phyloP scores from a whole-genome alignment of 2,113 vertebrate genomes.

The Mustela lutreola region DNA sequence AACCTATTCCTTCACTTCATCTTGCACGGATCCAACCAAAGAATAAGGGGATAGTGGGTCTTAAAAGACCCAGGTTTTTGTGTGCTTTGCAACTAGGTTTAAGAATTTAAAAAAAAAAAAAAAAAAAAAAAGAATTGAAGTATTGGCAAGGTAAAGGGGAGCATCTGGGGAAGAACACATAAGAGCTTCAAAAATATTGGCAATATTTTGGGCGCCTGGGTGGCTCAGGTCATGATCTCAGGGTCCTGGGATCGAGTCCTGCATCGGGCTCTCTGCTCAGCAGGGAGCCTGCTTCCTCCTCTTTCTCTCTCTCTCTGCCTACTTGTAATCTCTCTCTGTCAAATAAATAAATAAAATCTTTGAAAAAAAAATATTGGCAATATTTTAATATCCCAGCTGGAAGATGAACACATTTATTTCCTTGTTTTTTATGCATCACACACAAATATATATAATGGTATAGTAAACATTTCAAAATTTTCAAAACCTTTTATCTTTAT shows the following conservation, averaged over 20 bases:
- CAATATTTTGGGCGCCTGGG: background rate
- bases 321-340: no score
- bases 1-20: slow-evolving; percentile 44
- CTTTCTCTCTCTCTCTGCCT: no score
- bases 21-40: slow-evolving; percentile 4
- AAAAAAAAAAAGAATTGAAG: background rate
- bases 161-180: background rate
- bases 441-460: background rate
- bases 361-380: background rate
- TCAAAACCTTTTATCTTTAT: background rate
- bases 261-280: no score
- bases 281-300: no score
- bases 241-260: no score
- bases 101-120: background rate
- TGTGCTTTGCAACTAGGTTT: slow-evolving; percentile 9
- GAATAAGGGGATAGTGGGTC: background rate
- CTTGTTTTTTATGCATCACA: slow-evolving; percentile 8
- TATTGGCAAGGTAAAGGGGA: background rate
- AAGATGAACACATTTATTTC: background rate
- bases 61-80: background rate
- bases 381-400: background rate
- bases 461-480: slow-evolving; percentile 33
- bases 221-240: no score
- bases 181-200: background rate
- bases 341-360: no score